Evolutionary conservation across 2,113 vertebrate species (phyloP).

Genomic region (Choloepus hoffmanni): DNA sequence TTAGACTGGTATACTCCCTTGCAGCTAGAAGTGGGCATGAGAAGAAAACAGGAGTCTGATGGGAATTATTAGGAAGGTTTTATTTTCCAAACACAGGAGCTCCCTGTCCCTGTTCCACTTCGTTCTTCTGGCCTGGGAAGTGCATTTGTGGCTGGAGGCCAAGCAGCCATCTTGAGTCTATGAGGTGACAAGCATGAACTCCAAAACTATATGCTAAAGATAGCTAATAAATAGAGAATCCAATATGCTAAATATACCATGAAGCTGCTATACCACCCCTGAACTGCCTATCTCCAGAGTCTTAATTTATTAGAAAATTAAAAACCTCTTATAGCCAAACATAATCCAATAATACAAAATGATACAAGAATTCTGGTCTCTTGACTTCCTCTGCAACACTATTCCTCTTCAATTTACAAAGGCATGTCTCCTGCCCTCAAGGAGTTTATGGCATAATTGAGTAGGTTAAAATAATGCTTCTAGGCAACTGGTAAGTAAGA

Average conservation of each 20-base stretch:
- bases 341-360: neutral
- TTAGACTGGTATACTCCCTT: neutral
- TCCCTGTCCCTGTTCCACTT: neutral
- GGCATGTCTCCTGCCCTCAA: neutral
- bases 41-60: neutral
- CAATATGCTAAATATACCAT: neutral
- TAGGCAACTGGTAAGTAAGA: neutral
- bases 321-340: neutral
- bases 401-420: neutral
- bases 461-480: constrained; percentile 11
- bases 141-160: neutral
- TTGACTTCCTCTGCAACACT: neutral
- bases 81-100: neutral
- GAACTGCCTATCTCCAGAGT: neutral
- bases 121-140: neutral
- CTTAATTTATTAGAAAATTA: constrained; percentile 1
- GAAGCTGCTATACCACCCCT: neutral
- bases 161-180: constrained; percentile 20
- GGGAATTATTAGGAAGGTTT: constrained; percentile 11
- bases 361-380: neutral
- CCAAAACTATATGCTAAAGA: neutral
- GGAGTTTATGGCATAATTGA: neutral
- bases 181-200: neutral
- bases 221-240: neutral
- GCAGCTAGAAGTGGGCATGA: neutral